Conservation (phyloP, 1,140 invertebrate species). For the Amyelois transitella region DNA sequence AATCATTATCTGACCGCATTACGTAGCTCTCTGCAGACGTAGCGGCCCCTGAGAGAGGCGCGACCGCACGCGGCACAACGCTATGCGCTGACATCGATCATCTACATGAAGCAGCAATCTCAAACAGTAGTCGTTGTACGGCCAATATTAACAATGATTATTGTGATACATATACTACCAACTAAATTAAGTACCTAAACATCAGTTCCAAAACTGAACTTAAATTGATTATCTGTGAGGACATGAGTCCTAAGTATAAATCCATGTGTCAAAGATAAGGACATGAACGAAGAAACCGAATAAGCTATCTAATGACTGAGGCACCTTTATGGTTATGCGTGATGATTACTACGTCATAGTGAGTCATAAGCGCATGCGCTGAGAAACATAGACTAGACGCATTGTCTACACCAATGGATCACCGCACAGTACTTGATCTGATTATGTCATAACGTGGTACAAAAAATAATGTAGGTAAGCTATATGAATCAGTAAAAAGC, state of each 20-base stretch:
- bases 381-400: slow-evolving; percentile 55
- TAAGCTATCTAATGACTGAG: slow-evolving; percentile 22
- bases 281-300: slow-evolving; percentile 14
- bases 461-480: slow-evolving; percentile 36
- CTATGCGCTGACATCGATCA: neutral
- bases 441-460: slow-evolving; percentile 56
- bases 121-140: neutral
- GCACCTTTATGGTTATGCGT: slow-evolving; percentile 37
- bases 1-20: slow-evolving; percentile 38
- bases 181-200: no score
- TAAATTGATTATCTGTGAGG: no score
- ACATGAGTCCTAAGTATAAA: neutral
- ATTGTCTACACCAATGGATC: slow-evolving; percentile 64
- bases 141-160: neutral
- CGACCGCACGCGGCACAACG: slow-evolving; percentile 17
- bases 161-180: slow-evolving; percentile 1
- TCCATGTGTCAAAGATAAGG: neutral
- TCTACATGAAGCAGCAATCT: no score
- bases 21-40: slow-evolving; percentile 24
- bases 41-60: slow-evolving; percentile 26
- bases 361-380: slow-evolving; percentile 47
- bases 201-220: no score
- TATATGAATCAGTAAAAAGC: slow-evolving; percentile 20
- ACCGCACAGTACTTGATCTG: slow-evolving; percentile 44
- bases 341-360: slow-evolving; percentile 43